Base-by-base conservation (phyloP, 2,797 vertebrate species). In the Betta splendens region DNA sequence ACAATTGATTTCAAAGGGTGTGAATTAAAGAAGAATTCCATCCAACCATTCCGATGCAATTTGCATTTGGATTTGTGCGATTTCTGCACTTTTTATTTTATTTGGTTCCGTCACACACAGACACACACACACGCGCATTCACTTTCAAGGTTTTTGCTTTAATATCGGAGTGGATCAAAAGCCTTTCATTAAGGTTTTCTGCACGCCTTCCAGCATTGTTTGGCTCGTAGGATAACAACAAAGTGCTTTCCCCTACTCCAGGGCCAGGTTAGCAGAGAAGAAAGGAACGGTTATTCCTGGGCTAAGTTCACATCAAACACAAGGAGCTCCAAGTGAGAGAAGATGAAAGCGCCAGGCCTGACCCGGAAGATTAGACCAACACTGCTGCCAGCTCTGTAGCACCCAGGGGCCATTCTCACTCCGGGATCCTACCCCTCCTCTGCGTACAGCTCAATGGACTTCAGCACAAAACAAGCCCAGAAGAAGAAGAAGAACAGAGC, bases 271-370 rank as follows among this genome's bases (percentile, higher is more conserved):
- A 86, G 80, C 52, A 47, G 50, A 89, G 86, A 88, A 89, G 84
- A 91, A 89, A 87, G 84, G 82, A 85, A 70, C 70, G 64, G 88
- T 88, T 90, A 87, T 89, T 92, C 88, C 89, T 88, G 84, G 79
- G 86, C 86, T 91, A 91, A 91, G 86, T 92, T 92, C 89, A 91
- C 89, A 89, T 92, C 91, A 92, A 92, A 92, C 90, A 91, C 84
- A 77, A 69, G 83, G 80, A 83, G 86, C 86, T 86, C 85, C 69
- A 72, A 89, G 89, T 85, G 88, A 85, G 86, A 84, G 82, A 81
- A 92, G 91, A 92, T 92, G 90, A 91, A 91, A 92, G 91, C 77
- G 46, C 55, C 83, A 82, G 60, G 84, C 81, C 84, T 89, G 90
- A 92, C 90, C 91, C 85, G 87, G 83, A 90, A 92, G 90, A 91